Evolutionary conservation across 2,113 vertebrate species (phyloP), one percentile per base, ranked within the genome.

Genomic region (Myiozetetes cayanensis): DNA sequence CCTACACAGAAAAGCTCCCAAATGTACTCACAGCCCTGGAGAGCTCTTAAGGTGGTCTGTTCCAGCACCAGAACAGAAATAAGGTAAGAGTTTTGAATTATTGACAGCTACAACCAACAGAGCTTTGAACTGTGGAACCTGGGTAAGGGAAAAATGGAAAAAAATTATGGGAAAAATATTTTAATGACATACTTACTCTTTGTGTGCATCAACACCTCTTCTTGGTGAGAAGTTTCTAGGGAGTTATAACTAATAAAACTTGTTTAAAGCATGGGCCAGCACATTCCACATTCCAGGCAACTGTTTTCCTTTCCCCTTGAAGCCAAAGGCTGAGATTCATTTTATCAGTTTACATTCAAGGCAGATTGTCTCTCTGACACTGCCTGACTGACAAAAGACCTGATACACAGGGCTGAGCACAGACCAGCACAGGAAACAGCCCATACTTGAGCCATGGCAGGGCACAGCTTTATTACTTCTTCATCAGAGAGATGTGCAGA

Each of bases 71-170:
- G 37, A 41, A 85, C 85, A 85, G 90, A 94, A 93, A 92, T 33
- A 85, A 94, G 82, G 90, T 92, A 94, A 94, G 94, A 85, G 52
- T 88, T 84, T 84, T 88, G 74, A 88, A 86, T 90, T 71, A 84
- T n/a, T 84, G 59, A 76, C 33, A 85, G 6, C 46, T 62, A n/a
- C 70, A 85, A 58, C 43, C 46, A 90, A 28, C 33, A 72, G 31
- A 86, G 58, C 56, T 92, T 90, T 89, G 68, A 96, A 63, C 47
- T 59, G 24, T 37, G 39, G 31, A 83, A 50, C 21, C 8, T 46
- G 65, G 28, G 15, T 61, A 67, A 63, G 33, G 33, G 10, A 81
- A 55, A 94, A 94, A 77, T 44, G 14, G 39, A 68, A 76, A 55
- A 23, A 81, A 56, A 63, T 25, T 1, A 58, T 47, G 39, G 50